A percentile compares a stretch with the other conserved stretches of the same genome.
phyloP scores from a whole-genome alignment of 1,140 invertebrate genomes.

The Radopholus similis region DNA sequence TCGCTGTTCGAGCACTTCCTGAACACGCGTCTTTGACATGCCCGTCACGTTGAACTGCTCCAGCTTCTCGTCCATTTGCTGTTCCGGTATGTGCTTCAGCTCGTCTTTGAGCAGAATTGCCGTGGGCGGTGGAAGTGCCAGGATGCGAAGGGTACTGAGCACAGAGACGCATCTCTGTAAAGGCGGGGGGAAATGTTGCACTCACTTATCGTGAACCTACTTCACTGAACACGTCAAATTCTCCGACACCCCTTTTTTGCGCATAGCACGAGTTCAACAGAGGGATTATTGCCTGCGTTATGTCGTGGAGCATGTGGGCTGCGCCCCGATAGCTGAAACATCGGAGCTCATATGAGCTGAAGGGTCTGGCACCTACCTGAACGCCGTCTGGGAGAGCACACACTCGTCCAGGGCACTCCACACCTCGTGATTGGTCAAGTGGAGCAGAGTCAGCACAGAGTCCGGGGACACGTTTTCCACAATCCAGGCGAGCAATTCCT shows the following conservation, averaged over 20 bases:
- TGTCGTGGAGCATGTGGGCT: constrained; percentile 38
- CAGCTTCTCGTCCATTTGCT: constrained; percentile 36
- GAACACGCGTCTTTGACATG: constrained; percentile 15
- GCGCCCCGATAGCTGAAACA: constrained; percentile 30
- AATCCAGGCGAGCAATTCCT: constrained; percentile 26
- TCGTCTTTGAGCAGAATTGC: constrained; percentile 42
- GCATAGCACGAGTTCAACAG: constrained; percentile 25
- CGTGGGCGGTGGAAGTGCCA: constrained; percentile 34
- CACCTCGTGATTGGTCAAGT: constrained; percentile 40
- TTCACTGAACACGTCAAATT: constrained; percentile 27
- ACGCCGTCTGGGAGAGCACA: constrained; percentile 28
- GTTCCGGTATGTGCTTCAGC: constrained; percentile 38
- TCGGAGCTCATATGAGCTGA: neutral
- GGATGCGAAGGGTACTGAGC: constrained; percentile 31
- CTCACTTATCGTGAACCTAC: neutral
- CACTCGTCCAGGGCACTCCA: constrained; percentile 22
- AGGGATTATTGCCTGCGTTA: constrained; percentile 34
- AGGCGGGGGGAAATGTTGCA: neutral
- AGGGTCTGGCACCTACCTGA: constrained; percentile 22
- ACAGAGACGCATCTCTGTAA: constrained; percentile 39
- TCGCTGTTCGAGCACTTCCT: constrained; percentile 39
- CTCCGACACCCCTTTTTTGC: constrained; percentile 18
- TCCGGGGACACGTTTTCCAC: constrained; percentile 31
- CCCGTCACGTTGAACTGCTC: constrained; percentile 33
- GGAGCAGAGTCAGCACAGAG: constrained; percentile 33